Evolutionary conservation across 2,113 vertebrate genomes (phyloP), one percentile per base, ranked within the genome.

Genomic region (Irena cyanogastra): DNA sequence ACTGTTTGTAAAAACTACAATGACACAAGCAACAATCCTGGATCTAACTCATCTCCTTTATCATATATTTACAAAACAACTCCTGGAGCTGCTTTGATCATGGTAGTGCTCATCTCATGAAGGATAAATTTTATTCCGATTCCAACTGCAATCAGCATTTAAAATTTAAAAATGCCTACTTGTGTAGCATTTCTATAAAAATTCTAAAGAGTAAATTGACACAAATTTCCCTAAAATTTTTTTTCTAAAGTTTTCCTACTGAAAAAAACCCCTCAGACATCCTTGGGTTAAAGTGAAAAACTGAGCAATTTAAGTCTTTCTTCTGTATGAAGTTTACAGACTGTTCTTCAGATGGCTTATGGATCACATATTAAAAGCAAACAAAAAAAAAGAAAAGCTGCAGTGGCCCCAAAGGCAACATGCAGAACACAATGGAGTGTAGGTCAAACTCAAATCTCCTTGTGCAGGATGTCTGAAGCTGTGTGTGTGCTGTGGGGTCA

Each of bases 401-500:
- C 22, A 45, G 12, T 37, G 41, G 13, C 33, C 52, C 41, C 83
- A 83, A 72, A 89, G 63, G 53, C 37, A 50, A 13, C 7, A 8
- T 42, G 27, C 18, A 56, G 49, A 83, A 65, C 20, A 45, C 0
- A 4, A 21, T 33, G 50, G 39, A 72, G 50, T 8, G 1, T 27
- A 37, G 39, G 37, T 41, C 33, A 57, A 61, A 69, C 63, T 63
- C 26, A 66, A 19, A 49, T 54, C 7, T 21, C n/a, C 42, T 50
- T 63, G 21, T 59, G 39, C 2, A 1, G 44, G 15, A 16, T 68
- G 22, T 56, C 22, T 72, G 76, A 63, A 77, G 10, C 8, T 50
- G 3, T n/a, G 28, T 37, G 9, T 63, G 39, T 9, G 4, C 47
- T 41, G 28, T 54, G 44, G 37, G 26, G 19, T 53, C 0, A 0